Evolutionary conservation across 2,113 vertebrate species (phyloP), one percentile per base, ranked within the genome.

Genomic region (Strigops habroptila): DNA sequence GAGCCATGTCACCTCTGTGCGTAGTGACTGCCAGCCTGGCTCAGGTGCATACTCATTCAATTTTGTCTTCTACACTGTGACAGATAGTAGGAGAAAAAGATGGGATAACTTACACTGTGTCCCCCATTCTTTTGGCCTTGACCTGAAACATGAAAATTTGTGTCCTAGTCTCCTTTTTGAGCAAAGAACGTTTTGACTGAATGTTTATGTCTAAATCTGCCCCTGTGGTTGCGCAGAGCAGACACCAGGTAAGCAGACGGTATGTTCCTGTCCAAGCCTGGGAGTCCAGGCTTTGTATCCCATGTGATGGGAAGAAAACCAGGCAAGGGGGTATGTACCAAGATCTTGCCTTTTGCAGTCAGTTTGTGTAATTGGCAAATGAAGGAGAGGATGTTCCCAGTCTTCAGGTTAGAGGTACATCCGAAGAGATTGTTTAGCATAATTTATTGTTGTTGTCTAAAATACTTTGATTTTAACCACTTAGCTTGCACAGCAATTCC

Each of bases 261-360:
- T 0, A 3, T 21, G 46, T 17, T 62, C 33, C n/a, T 28, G 4
- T 12, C 62, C 1, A 12, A 14, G 78, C 30, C 51, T 5, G 4
- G 41, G 14, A 14, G 14, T 14, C 25, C 48, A 52, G 57, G 35
- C 6, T 22, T 49, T 44, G 24, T 6, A 27, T 22, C 25, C 33
- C 1, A 3, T 22, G 2, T 41, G 28, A 55, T 82, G 51, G 49
- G 70, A 18, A n/a, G 62, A 70, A 27, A 59, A 73, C 37, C 17
- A 35, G 59, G 37, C 48, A 33, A 35, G 21, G 19, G 41, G 7
- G 22, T 24, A 11, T 2, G 24, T 10, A 4, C 18, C 6, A 5
- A 25, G 28, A 4, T 14, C 31, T 28, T 57, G 35, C 35, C 33
- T 65, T 69, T 46, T 27, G 33, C 22, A 69, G 21, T 18, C 22